Base-by-base conservation (phyloP, 2,888 invertebrate species). In the Microctonus aethiopoides region DNA sequence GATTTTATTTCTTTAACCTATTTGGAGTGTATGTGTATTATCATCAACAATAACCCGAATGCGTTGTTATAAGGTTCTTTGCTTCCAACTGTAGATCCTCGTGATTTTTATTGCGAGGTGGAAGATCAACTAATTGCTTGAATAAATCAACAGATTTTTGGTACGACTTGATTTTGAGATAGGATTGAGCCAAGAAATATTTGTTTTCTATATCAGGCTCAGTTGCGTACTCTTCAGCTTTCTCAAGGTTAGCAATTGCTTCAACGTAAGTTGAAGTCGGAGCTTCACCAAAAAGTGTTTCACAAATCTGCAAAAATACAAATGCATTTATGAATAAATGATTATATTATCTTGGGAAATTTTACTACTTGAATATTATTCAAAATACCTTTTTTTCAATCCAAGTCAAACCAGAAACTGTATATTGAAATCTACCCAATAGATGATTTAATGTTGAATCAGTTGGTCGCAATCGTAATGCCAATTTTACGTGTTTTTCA, bases 381-480 rank as follows among this genome's bases (percentile, higher is more conserved):
- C 29, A 59, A 56, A 64, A 62, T 75, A 86, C 87, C 80, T 88
- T 91, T 72, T 91, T 88, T 81, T 93, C 92, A 66, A 92, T 82
- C 92, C 92, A 93, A 36, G 89, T 87, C 74, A 92, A 84, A 78
- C 86, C 86, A 57, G 91, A 89, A 71, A 92, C 89, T 86, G 92
- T 91, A 82, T 87, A 92, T 80, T 90, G 89, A 87, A 93, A 93
- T 79, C 93, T 87, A 10, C 93, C 94, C 60, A 92, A 84, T 78
- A 94, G 88, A 85, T 93, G 91, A 83, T 92, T 90, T 52, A 92
- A 84, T 1, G 89, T 87, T 10, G 90, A 86, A 82, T 94, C 93
- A 4, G 85, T 78, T 11, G 92, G 91, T 63, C 88, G 89, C 24
- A 93, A 78, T 54, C 87, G 80, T 29, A 93, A 86, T 0, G 93